Evolutionary conservation across 1,140 invertebrate species (phyloP).

Genomic region (Zaprionus gabonicus): DNA sequence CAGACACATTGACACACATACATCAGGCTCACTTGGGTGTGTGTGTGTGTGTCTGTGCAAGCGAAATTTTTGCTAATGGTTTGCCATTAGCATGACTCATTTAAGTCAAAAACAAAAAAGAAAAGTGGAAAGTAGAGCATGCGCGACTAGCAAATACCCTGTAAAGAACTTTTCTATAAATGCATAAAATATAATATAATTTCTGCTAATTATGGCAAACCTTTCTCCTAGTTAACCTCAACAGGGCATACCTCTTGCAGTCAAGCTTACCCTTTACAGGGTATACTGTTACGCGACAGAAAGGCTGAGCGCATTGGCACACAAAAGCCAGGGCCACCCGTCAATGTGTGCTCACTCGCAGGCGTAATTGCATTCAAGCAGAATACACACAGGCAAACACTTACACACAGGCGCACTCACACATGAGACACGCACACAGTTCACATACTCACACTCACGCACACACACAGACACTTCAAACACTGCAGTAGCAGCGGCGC

Average conservation of each 20-base stretch:
- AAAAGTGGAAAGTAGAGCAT: background rate
- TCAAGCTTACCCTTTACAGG: background rate
- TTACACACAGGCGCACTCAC: constrained; percentile 25
- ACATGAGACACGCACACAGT: constrained; percentile 6
- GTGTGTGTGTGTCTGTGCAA: constrained; percentile 20
- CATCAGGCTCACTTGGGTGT: constrained; percentile 18
- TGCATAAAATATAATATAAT: background rate
- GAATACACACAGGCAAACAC: constrained; percentile 29
- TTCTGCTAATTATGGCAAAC: background rate
- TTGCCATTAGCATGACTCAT: constrained; percentile 82
- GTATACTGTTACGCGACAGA: constrained; percentile 37
- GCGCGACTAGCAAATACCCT: background rate
- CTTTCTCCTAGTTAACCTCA: background rate
- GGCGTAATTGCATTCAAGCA: constrained; percentile 73
- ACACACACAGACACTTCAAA: constrained; percentile 22
- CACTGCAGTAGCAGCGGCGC: constrained; percentile 10
- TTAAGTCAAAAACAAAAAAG: constrained; percentile 64
- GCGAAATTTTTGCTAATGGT: constrained; percentile 77
- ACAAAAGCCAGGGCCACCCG: constrained; percentile 45
- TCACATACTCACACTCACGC: constrained; percentile 25
- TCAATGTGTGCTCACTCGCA: constrained; percentile 31
- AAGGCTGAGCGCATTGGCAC: constrained; percentile 63
- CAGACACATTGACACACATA: constrained; percentile 21
- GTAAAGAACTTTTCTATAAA: background rate
- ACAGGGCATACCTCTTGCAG: background rate